phyloP scores from a whole-genome alignment of 2,888 invertebrate species.

The Galeruca laticollis region DNA sequence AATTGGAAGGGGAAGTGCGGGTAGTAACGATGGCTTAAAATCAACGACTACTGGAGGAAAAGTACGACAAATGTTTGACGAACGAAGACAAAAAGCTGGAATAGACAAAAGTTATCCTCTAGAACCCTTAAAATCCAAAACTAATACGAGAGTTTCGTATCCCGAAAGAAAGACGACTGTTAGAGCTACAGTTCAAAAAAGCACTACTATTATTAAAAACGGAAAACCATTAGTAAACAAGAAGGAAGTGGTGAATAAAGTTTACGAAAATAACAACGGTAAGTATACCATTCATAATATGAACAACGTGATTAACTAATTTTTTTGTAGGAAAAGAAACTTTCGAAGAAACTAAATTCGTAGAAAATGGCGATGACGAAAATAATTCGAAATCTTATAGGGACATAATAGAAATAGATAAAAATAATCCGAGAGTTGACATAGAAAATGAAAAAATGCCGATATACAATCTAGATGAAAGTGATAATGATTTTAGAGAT shows the following conservation, averaged over 20 bases:
- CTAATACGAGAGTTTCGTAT: slow-evolving; percentile 56
- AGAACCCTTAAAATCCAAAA: slow-evolving; percentile 75
- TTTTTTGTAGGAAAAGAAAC: slow-evolving; percentile 51
- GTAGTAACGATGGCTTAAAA: slow-evolving; percentile 64
- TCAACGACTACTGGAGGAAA: slow-evolving; percentile 54
- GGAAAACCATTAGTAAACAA: slow-evolving; percentile 64
- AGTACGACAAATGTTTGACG: slow-evolving; percentile 89
- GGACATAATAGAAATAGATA: slow-evolving; percentile 64
- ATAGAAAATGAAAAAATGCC: slow-evolving; percentile 68
- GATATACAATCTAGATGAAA: slow-evolving; percentile 62
- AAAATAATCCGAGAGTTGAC: slow-evolving; percentile 64
- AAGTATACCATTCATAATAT: neutral
- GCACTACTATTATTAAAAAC: slow-evolving; percentile 63
- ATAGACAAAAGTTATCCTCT: slow-evolving; percentile 87
- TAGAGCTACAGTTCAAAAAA: slow-evolving; percentile 63
- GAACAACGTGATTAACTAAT: neutral
- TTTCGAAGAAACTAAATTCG: slow-evolving; percentile 59
- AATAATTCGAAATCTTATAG: slow-evolving; percentile 44
- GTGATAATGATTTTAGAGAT: slow-evolving; percentile 48
- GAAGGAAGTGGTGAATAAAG: slow-evolving; percentile 61
- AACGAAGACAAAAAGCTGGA: slow-evolving; percentile 80
- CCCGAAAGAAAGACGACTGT: slow-evolving; percentile 62
- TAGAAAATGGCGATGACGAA: slow-evolving; percentile 50
- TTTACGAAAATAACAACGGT: slow-evolving; percentile 62
- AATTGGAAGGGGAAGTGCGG: slow-evolving; percentile 69